Percentiles rank a stretch among this genome's conserved stretches.
Evolutionary conservation across 2,888 invertebrate species (phyloP).

Genomic region (Xestia rhomboidea): DNA sequence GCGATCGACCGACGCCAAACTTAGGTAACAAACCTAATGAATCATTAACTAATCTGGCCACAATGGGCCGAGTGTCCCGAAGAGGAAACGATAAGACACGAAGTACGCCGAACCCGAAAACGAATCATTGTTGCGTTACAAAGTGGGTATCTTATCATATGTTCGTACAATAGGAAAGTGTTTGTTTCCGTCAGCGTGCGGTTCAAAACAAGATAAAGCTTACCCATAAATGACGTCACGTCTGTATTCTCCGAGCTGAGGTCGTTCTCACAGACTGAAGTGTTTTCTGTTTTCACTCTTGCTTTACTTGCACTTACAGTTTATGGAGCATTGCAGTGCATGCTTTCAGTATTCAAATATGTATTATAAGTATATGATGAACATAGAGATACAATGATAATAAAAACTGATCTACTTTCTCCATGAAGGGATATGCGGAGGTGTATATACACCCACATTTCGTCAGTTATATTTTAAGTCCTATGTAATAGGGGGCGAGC

Average conservation of each 20-base stretch:
- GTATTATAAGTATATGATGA: no score
- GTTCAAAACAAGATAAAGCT: constrained; percentile 57
- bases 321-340: not conserved
- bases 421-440: no score
- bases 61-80: constrained; percentile 80
- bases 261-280: constrained; percentile 23
- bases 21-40: constrained; percentile 76
- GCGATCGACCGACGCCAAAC: constrained; percentile 49
- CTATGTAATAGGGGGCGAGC: no score
- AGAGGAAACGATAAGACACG: constrained; percentile 85
- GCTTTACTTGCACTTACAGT: constrained; percentile 25
- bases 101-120: constrained; percentile 81
- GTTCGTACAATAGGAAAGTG: constrained; percentile 67
- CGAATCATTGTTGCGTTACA: constrained; percentile 79
- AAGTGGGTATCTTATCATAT: constrained; percentile 79
- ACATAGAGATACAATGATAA: not conserved
- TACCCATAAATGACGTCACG: constrained; percentile 46
- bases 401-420: no score
- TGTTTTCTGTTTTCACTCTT: constrained; percentile 29
- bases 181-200: constrained; percentile 59
- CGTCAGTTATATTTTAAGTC: no score
- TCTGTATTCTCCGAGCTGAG: constrained; percentile 12
- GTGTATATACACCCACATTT: no score
- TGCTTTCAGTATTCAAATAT: no score
- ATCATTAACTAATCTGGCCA: constrained; percentile 84